Percentiles rank a stretch among this genome's conserved stretches.
phyloP scores from a whole-genome alignment of 2,797 vertebrate species.

The Cryptoprocta ferox region DNA sequence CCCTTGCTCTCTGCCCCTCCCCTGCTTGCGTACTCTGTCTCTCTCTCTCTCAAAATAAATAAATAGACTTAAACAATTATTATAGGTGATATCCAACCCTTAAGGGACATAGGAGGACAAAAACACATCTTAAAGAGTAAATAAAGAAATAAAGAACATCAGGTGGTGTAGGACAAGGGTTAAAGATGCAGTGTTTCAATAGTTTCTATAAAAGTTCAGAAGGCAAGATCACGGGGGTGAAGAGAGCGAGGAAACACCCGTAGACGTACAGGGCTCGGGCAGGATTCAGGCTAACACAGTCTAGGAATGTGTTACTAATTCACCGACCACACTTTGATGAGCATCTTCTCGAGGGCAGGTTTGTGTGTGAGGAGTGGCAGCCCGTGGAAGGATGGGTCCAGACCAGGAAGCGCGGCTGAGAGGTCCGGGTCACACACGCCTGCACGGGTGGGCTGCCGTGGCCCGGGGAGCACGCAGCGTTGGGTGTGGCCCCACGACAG shows the following conservation, averaged over 20 bases:
- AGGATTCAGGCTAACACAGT: no score
- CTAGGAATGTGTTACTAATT: background rate
- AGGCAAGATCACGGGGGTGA: background rate
- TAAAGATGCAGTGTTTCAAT: background rate
- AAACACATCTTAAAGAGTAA: background rate
- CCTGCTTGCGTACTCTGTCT: no score
- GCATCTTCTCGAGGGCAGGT: background rate
- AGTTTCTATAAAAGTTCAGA: background rate
- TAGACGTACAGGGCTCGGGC: background rate
- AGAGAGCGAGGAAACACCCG: background rate
- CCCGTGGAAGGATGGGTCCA: rapidly evolving
- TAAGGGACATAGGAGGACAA: background rate
- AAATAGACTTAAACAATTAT: background rate
- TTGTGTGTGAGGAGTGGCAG: background rate
- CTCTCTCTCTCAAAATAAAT: no score
- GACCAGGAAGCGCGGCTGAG: background rate
- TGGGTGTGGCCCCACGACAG: rapidly evolving
- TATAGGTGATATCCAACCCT: background rate
- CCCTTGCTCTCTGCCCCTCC: no score
- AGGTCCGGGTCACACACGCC: rapidly evolving
- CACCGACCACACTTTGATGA: rapidly evolving
- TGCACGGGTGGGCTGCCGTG: rapidly evolving
- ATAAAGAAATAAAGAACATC: background rate
- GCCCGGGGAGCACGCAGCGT: background rate
- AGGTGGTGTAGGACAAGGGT: background rate